Evolutionary conservation across 2,797 vertebrate species (phyloP).

Genomic region (Nannoperca obscura): DNA sequence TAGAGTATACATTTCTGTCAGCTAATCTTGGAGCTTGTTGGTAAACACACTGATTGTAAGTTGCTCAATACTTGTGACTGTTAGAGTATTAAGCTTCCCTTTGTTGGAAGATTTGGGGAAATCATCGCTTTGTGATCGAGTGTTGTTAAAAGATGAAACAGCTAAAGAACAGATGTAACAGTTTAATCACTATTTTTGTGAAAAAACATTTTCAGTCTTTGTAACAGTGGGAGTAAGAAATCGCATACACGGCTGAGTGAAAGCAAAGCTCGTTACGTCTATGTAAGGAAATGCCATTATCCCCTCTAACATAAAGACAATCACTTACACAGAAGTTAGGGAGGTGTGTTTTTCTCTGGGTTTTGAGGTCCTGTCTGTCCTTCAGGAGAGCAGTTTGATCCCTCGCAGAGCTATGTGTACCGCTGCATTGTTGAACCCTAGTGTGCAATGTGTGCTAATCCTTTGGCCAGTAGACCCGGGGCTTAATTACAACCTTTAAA

Average conservation of each 20-base stretch:
- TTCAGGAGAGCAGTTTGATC: constrained; percentile 56
- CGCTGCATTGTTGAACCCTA: constrained; percentile 70
- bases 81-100: neutral
- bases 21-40: constrained; percentile 63
- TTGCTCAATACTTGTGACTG: constrained; percentile 48
- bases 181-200: neutral
- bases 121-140: neutral
- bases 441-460: constrained; percentile 76
- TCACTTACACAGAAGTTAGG: constrained; percentile 26
- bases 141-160: neutral
- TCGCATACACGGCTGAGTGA: neutral
- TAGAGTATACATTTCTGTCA: constrained; percentile 43
- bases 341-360: constrained; percentile 16
- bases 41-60: constrained; percentile 67
- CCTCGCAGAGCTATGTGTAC: constrained; percentile 47
- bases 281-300: constrained; percentile 47
- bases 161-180: constrained; percentile 1
- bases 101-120: neutral
- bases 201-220: constrained; percentile 10
- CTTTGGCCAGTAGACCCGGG: constrained; percentile 50
- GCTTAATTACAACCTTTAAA: constrained; percentile 72
- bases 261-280: constrained; percentile 16
- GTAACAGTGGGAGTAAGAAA: constrained; percentile 5
- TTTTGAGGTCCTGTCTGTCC: constrained; percentile 33
- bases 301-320: constrained; percentile 5